These are phyloP conservation scores for Thalassophryne amazonica DNA, from an alignment of 2,797 vertebrate genomes.

Conservation along the genomic window DNA sequence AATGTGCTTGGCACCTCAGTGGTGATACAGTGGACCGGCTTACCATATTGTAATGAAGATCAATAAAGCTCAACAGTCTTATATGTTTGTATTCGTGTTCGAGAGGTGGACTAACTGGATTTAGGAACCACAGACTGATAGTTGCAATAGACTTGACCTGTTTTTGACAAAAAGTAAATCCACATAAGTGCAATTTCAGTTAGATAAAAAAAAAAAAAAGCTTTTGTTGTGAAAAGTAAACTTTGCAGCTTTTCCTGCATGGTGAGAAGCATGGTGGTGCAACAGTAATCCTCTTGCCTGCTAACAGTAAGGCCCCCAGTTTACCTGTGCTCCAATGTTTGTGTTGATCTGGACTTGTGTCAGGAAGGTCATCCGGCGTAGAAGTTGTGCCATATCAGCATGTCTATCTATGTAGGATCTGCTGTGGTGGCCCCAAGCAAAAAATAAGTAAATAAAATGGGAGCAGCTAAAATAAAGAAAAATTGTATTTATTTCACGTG, in stretches of 20 bases:
- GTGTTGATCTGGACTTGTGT: no score
- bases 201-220: conserved; percentile 1
- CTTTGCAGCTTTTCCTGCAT: not conserved
- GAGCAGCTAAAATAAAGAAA: no score
- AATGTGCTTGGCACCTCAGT: conserved; percentile 30
- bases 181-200: conserved; percentile 15
- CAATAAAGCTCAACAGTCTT: conserved; percentile 10
- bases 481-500: no score
- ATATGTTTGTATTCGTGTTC: not conserved
- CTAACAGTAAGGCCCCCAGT: no score
- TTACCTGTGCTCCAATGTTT: no score
- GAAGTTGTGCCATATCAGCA: no score
- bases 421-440: no score
- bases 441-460: no score
- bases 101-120: conserved; percentile 25
- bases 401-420: no score
- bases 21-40: conserved; percentile 8
- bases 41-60: conserved; percentile 1
- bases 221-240: conserved; percentile 14
- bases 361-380: no score
- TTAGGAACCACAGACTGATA: conserved; percentile 19
- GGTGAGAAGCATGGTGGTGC: no score
- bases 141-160: conserved; percentile 28
- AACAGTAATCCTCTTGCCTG: no score
- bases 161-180: not conserved